Percentiles rank a stretch among this genome's conserved stretches.
Evolutionary conservation across 2,113 vertebrate genomes (phyloP).

Genomic region (Progne subis): DNA sequence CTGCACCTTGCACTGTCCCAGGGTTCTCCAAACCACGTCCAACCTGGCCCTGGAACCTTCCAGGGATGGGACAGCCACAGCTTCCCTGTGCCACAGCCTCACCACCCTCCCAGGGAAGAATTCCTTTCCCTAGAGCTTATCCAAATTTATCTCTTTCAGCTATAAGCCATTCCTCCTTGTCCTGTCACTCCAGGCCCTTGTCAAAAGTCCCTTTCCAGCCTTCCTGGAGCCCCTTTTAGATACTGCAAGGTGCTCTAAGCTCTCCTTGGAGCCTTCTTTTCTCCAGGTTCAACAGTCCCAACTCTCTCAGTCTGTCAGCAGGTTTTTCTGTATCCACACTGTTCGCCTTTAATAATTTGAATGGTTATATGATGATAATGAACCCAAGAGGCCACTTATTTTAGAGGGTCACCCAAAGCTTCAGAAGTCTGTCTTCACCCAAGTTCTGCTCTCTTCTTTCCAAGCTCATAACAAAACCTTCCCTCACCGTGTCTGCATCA

Average conservation of each 20-base stretch:
- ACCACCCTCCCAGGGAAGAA: neutral
- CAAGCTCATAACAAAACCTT: neutral
- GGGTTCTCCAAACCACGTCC: accelerated
- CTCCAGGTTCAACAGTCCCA: neutral
- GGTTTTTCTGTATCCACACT: neutral
- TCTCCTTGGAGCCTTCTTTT: neutral
- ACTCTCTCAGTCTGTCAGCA: neutral
- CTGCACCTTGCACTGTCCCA: neutral
- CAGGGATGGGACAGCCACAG: neutral
- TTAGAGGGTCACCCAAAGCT: neutral
- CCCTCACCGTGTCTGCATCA: neutral
- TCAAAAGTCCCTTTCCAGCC: neutral
- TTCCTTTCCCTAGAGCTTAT: neutral
- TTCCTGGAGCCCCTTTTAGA: neutral
- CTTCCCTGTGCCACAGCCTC: neutral
- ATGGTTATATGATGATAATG: neutral
- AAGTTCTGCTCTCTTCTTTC: neutral
- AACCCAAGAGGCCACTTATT: neutral
- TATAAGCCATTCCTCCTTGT: neutral
- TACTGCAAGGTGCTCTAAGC: neutral
- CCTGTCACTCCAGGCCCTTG: neutral
- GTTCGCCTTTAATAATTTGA: neutral
- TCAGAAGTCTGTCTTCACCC: neutral
- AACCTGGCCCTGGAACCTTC: neutral
- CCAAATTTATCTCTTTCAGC: neutral